Evolutionary conservation across 2,113 vertebrate species (phyloP).

Genomic region (Astur gentilis): DNA sequence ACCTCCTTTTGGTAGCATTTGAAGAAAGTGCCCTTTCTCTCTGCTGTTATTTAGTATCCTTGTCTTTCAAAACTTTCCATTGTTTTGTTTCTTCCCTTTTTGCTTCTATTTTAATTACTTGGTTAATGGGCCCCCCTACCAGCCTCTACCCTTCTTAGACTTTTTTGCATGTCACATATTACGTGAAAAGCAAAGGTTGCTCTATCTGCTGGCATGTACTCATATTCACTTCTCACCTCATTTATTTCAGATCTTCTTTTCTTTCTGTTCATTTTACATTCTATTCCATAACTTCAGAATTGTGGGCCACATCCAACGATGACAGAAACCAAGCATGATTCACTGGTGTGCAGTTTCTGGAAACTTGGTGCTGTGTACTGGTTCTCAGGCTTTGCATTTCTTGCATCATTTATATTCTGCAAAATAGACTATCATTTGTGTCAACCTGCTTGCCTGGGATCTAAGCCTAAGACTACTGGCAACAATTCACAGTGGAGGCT

Average conservation of each 20-base stretch:
- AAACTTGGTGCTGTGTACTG: neutral
- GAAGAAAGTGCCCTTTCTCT: neutral
- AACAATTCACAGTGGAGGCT: neutral
- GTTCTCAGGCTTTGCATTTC: neutral
- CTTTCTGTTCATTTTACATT: neutral
- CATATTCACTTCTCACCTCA: neutral
- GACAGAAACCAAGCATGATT: neutral
- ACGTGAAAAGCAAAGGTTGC: neutral
- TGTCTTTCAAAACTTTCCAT: neutral
- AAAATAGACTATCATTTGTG: neutral
- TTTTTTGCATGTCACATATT: neutral
- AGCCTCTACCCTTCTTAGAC: neutral
- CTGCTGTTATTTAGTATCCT: neutral
- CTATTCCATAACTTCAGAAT: neutral
- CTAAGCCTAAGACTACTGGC: neutral
- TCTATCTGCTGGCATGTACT: neutral
- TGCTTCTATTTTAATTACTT: neutral
- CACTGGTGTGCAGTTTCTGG: neutral
- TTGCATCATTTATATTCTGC: neutral
- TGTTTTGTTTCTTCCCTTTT: neutral
- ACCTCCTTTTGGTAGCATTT: neutral
- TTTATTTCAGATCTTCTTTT: neutral
- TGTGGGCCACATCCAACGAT: neutral
- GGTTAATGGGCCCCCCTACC: neutral
- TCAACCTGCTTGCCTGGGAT: neutral